Conservation (phyloP, 1,140 invertebrate genomes). For the Drosophila aff. region DNA sequence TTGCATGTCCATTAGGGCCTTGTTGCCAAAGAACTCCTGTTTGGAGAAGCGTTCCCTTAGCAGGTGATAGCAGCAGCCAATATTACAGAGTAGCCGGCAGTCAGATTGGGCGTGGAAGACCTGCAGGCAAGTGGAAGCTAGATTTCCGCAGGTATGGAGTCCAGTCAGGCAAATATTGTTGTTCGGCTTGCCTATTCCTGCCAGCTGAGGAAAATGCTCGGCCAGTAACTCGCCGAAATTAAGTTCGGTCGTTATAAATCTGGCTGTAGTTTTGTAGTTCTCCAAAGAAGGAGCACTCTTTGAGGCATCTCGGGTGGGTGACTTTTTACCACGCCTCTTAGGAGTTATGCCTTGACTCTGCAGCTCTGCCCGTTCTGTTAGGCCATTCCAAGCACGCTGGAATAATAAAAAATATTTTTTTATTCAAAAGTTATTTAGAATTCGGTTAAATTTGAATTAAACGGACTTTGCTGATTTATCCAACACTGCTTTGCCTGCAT, state of each 20-base stretch:
- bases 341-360: constrained; percentile 69
- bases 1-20: constrained; percentile 56
- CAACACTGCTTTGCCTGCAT: constrained; percentile 20
- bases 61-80: constrained; percentile 96
- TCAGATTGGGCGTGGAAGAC: constrained; percentile 88
- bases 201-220: constrained; percentile 84
- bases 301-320: constrained; percentile 2
- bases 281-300: constrained; percentile 19
- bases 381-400: constrained; percentile 85
- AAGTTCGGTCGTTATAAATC: constrained; percentile 85
- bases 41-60: constrained; percentile 88
- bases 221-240: constrained; percentile 86
- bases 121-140: constrained; percentile 90
- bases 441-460: neutral
- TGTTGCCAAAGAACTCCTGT: constrained; percentile 74
- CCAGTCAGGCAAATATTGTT: constrained; percentile 88
- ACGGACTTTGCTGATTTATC: neutral
- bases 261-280: constrained; percentile 85
- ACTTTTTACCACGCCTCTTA: constrained; percentile 59
- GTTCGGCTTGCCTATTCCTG: constrained; percentile 22
- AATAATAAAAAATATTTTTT: constrained; percentile 13
- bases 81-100: constrained; percentile 89
- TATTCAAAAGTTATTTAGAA: neutral
- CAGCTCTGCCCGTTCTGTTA: constrained; percentile 76
- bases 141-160: constrained; percentile 95